Evolutionary conservation across 2,888 invertebrate species (phyloP).

Genomic region (Cylindroiulus punctatus): DNA sequence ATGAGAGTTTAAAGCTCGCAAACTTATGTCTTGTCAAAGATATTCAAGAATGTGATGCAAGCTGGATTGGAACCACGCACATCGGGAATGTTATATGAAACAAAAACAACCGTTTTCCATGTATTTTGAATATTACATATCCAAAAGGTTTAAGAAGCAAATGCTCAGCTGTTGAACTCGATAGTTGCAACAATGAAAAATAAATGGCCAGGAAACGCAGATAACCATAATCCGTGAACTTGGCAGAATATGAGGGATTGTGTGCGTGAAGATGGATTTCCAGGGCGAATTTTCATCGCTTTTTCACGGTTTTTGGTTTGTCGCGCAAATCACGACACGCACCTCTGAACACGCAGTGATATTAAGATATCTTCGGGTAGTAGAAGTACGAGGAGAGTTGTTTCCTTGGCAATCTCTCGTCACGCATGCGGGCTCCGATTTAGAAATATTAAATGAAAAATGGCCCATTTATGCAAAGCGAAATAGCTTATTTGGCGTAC

Average conservation of each 20-base stretch:
- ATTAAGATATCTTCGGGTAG: conserved; percentile 19
- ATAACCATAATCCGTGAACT: not conserved
- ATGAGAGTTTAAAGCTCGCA: too few species aligned
- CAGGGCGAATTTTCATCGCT: not conserved
- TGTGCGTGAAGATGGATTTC: not conserved
- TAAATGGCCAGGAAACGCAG: not conserved
- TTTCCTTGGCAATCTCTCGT: not conserved
- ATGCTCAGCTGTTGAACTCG: too few species aligned
- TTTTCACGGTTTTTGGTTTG: conserved; percentile 43
- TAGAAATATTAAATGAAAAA: conserved; percentile 44
- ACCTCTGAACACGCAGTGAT: not conserved
- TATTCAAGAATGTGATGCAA: too few species aligned
- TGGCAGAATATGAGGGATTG: not conserved
- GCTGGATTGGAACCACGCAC: too few species aligned
- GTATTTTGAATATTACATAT: too few species aligned
- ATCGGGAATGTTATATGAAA: too few species aligned
- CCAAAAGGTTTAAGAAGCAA: too few species aligned
- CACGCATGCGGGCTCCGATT: conserved; percentile 20
- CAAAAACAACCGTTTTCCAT: too few species aligned
- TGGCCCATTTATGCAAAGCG: conserved; percentile 13
- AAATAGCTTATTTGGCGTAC: conserved; percentile 4
- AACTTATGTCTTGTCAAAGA: too few species aligned
- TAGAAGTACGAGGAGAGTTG: conserved; percentile 1
- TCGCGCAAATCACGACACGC: not conserved
- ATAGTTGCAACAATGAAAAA: not conserved